These are phyloP conservation scores for Pantherophis guttatus DNA, from an alignment of 2,113 vertebrate genomes.

Conservation along the genomic window DNA sequence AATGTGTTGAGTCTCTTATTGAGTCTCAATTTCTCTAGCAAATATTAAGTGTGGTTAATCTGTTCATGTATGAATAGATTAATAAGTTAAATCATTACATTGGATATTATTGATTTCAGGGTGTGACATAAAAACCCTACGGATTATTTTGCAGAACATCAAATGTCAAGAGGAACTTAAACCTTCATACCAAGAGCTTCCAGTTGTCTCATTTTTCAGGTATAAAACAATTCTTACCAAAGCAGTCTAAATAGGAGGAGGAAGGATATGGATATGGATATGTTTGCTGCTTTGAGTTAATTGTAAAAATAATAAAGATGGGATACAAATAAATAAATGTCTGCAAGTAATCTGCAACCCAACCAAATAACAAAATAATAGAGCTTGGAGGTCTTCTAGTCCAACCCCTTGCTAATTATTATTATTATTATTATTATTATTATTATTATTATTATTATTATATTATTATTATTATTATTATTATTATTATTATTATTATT, in stretches of 20 bases:
- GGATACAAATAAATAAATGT: too few species aligned
- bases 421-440: too few species aligned
- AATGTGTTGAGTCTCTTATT: neutral
- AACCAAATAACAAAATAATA: too few species aligned
- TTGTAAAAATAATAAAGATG: too few species aligned
- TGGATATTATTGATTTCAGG: neutral
- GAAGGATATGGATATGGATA: too few species aligned
- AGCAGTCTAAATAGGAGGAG: neutral
- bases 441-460: too few species aligned
- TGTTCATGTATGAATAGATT: neutral
- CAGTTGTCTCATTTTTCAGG: neutral
- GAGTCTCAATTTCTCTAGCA: neutral
- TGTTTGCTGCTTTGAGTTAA: too few species aligned
- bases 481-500: too few species aligned
- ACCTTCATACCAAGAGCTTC: neutral
- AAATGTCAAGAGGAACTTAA: neutral
- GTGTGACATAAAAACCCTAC: neutral
- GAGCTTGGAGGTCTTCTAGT: too few species aligned
- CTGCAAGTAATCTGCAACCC: neutral
- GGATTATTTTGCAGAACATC: neutral
- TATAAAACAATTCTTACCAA: neutral
- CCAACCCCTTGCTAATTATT: too few species aligned
- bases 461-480: too few species aligned
- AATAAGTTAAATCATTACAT: neutral
- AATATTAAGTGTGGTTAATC: neutral